Percentiles rank a stretch among this genome's conserved stretches.
Conservation (phyloP, 1,140 invertebrate genomes). For the Ooceraea biroi region DNA sequence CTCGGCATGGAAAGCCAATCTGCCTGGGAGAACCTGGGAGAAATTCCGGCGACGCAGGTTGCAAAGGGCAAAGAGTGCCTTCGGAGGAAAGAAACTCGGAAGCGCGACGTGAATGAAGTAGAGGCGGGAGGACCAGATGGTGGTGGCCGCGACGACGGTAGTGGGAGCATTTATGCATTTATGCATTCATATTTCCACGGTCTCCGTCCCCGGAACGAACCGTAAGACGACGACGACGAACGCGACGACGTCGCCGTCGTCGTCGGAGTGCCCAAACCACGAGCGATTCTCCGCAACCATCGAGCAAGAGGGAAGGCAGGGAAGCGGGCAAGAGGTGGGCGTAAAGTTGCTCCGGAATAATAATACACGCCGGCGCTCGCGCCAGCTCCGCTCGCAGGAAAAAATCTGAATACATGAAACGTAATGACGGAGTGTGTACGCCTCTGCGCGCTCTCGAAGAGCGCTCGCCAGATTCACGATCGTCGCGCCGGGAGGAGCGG, state of each 20-base stretch:
- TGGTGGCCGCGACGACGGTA: conserved; percentile 67
- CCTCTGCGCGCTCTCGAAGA: conserved; percentile 70
- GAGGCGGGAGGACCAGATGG: conserved; percentile 69
- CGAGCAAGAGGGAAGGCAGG: conserved; percentile 55
- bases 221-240: conserved; percentile 75
- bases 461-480: conserved; percentile 43
- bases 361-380: conserved; percentile 83
- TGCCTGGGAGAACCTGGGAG: not conserved
- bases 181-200: conserved; percentile 87
- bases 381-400: conserved; percentile 76
- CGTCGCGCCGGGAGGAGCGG: conserved; percentile 14
- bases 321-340: conserved; percentile 72
- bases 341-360: conserved; percentile 86
- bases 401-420: conserved; percentile 87
- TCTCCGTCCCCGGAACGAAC: conserved; percentile 78
- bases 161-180: conserved; percentile 86
- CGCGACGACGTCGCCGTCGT: conserved; percentile 69
- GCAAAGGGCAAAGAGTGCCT: conserved; percentile 62
- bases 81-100: conserved; percentile 70
- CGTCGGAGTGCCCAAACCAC: conserved; percentile 66
- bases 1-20: conserved; percentile 14
- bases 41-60: conserved; percentile 50
- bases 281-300: conserved; percentile 62
- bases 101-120: conserved; percentile 66
- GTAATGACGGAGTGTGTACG: conserved; percentile 83